These are phyloP conservation scores for Psilanteris sp. DNA, from an alignment of 1,140 invertebrate species.

Conservation along the genomic window DNA sequence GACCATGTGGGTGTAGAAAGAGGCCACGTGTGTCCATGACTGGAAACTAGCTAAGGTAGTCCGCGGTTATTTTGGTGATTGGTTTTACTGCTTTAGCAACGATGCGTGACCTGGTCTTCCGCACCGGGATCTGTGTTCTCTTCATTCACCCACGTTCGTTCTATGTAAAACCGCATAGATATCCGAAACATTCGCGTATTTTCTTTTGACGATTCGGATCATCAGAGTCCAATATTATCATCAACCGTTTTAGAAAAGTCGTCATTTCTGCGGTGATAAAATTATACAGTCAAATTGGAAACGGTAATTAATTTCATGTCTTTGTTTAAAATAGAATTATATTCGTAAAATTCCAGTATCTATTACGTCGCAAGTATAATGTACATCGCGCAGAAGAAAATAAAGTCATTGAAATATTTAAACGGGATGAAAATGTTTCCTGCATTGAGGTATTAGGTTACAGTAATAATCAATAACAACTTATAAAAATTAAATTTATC, in stretches of 20 bases:
- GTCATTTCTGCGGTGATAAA: background rate
- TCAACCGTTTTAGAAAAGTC: slow-evolving; percentile 10
- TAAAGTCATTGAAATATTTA: no score
- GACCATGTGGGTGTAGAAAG: slow-evolving; percentile 59
- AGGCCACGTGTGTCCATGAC: slow-evolving; percentile 72
- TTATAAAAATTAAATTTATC: no score
- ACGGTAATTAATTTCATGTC: no score
- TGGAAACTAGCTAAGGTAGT: slow-evolving; percentile 71
- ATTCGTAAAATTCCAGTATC: no score
- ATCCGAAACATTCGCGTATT: slow-evolving; percentile 32
- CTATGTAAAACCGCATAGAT: slow-evolving; percentile 41
- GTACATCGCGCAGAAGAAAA: no score
- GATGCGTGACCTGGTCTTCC: slow-evolving; percentile 69
- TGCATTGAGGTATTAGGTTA: no score
- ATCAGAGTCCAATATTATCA: slow-evolving; percentile 17
- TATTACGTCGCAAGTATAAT: no score
- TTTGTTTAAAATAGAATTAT: no score
- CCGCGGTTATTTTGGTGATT: slow-evolving; percentile 79
- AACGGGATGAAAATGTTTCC: no score
- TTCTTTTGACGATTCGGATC: slow-evolving; percentile 9
- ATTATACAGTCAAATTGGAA: no score
- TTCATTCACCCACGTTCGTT: slow-evolving; percentile 51
- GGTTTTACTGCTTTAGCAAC: slow-evolving; percentile 79
- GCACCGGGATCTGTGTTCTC: slow-evolving; percentile 38
- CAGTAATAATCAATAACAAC: no score